These are phyloP conservation scores for Acanthococcus lagerstroemiae DNA, from an alignment of 2,888 invertebrate genomes.

Conservation along the genomic window DNA sequence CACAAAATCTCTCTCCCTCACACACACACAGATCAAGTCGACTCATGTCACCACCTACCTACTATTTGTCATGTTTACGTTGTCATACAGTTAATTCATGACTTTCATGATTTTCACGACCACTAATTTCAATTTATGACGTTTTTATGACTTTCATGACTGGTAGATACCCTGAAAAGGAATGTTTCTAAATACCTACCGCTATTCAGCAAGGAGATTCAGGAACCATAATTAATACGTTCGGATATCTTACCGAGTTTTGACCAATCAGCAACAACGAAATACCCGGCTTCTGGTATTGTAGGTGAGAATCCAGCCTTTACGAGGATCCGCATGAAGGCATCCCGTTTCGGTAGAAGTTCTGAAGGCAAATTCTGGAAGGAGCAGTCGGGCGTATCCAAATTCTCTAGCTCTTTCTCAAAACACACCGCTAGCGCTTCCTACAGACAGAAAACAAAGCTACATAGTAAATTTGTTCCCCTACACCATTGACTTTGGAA, in stretches of 20 bases:
- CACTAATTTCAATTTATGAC: too few relatives aligned
- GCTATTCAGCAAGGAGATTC: too few relatives aligned
- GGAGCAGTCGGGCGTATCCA: conserved; percentile 68
- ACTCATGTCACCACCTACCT: too few relatives aligned
- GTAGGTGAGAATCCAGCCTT: conserved; percentile 83
- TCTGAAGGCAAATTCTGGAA: conserved; percentile 65
- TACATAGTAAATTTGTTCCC: neutral
- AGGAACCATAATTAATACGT: too few relatives aligned
- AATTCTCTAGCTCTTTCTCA: conserved; percentile 66
- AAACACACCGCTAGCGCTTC: conserved; percentile 87
- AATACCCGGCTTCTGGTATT: conserved; percentile 94
- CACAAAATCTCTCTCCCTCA: too few relatives aligned
- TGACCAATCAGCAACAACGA: conserved; percentile 79
- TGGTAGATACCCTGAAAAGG: too few relatives aligned
- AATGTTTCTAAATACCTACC: too few relatives aligned
- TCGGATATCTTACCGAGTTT: conserved; percentile 33
- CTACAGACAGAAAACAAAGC: conserved; percentile 42
- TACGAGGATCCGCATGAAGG: conserved; percentile 58
- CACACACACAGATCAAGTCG: too few relatives aligned
- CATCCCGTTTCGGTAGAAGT: conserved; percentile 67
- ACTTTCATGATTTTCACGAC: too few relatives aligned
- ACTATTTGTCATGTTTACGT: too few relatives aligned
- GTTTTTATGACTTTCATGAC: too few relatives aligned
- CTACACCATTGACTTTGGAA: neutral
- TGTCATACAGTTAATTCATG: too few relatives aligned